Evolutionary conservation across 2,888 invertebrate species (phyloP).

Genomic region (Mycalesis mineus): DNA sequence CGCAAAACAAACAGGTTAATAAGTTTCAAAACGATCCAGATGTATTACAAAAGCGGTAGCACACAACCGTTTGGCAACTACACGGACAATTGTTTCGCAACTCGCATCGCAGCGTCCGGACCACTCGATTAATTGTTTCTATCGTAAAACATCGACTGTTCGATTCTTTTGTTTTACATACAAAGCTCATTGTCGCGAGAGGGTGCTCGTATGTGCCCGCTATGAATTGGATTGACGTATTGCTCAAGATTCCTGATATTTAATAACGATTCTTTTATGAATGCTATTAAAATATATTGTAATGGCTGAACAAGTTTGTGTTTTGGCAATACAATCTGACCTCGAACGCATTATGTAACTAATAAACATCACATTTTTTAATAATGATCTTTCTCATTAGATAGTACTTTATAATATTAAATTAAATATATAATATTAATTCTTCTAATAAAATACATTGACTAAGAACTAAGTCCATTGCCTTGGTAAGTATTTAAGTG

Average conservation of each 20-base stretch:
- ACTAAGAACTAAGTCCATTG: background rate
- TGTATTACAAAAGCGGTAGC: constrained; percentile 76
- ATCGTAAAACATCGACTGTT: constrained; percentile 58
- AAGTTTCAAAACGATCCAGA: constrained; percentile 77
- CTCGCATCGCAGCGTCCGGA: constrained; percentile 72
- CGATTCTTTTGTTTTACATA: constrained; percentile 61
- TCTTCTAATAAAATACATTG: background rate
- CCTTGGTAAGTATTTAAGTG: background rate
- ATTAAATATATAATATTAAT: background rate
- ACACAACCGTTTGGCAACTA: constrained; percentile 70
- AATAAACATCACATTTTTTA: constrained; percentile 39
- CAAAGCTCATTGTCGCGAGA: constrained; percentile 43
- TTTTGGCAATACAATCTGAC: constrained; percentile 54
- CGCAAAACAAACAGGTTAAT: constrained; percentile 73
- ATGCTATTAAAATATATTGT: constrained; percentile 37
- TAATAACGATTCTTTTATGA: constrained; percentile 34
- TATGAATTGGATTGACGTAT: constrained; percentile 31
- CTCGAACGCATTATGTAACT: constrained; percentile 57
- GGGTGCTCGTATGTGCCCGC: constrained; percentile 32
- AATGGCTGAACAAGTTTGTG: constrained; percentile 46
- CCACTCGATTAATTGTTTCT: constrained; percentile 74
- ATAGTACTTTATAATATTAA: background rate
- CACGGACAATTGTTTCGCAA: constrained; percentile 67
- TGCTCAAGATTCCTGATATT: constrained; percentile 32
- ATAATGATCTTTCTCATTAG: background rate